Conservation (phyloP, 2,888 invertebrate genomes). For the Rhingia campestris region DNA sequence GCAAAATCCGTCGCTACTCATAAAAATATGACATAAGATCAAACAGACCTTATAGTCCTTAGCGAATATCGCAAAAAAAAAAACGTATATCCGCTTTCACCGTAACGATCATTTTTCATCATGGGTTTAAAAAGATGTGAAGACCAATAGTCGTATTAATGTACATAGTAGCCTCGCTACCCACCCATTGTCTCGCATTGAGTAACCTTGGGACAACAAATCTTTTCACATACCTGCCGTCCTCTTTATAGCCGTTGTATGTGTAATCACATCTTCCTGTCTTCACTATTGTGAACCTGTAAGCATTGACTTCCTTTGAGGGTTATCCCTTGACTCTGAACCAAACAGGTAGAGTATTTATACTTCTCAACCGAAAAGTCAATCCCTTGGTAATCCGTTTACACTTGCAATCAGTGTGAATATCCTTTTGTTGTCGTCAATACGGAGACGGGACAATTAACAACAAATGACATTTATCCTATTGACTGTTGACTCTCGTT, state of each 20-base stretch:
- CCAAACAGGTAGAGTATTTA: conserved; percentile 33
- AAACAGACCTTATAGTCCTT: too few species aligned
- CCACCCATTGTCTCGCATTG: too few species aligned
- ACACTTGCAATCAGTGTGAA: conserved; percentile 36
- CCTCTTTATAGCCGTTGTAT: background rate
- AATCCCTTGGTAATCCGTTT: conserved; percentile 67
- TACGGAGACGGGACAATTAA: conserved; percentile 50
- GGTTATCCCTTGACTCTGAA: conserved; percentile 37
- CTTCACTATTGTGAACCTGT: background rate
- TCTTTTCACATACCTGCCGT: too few species aligned
- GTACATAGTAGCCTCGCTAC: too few species aligned
- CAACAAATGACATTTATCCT: conserved; percentile 66
- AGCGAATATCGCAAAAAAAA: too few species aligned
- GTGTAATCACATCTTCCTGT: conserved; percentile 35
- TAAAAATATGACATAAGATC: too few species aligned
- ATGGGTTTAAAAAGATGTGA: too few species aligned
- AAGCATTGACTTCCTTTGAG: conserved; percentile 28
- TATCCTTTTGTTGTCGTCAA: conserved; percentile 32
- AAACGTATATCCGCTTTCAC: too few species aligned
- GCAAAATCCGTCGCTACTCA: too few species aligned
- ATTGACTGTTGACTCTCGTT: conserved; percentile 33
- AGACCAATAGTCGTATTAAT: too few species aligned
- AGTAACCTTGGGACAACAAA: too few species aligned
- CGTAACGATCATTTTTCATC: too few species aligned
- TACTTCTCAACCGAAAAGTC: conserved; percentile 29